Conservation (phyloP, 2,888 invertebrate species). For the Zaprionus obscuricornis region DNA sequence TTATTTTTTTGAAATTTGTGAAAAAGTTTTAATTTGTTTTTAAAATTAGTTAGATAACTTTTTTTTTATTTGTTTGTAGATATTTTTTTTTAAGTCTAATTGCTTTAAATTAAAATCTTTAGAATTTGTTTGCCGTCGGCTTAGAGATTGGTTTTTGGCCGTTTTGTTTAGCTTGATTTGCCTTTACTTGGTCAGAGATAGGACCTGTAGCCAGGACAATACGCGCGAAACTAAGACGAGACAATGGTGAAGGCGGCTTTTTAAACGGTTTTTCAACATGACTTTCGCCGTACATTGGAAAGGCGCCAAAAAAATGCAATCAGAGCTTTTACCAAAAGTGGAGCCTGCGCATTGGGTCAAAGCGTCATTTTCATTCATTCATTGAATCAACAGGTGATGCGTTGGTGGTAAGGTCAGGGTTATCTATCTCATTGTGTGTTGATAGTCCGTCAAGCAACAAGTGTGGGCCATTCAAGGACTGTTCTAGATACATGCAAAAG, state of each 20-base stretch:
- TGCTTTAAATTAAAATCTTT: not conserved
- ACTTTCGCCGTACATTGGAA: slow-evolving; percentile 53
- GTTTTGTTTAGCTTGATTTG: too few relatives aligned
- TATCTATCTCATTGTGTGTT: too few relatives aligned
- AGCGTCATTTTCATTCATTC: slow-evolving; percentile 35
- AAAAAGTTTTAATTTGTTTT: slow-evolving; percentile 28
- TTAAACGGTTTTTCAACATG: slow-evolving; percentile 34
- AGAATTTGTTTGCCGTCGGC: slow-evolving; percentile 23
- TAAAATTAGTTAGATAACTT: slow-evolving; percentile 25
- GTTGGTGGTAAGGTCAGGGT: slow-evolving; percentile 60
- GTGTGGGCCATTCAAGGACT: slow-evolving; percentile 25
- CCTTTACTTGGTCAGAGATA: not conserved
- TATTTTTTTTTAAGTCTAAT: not conserved
- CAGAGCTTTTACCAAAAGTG: slow-evolving; percentile 49
- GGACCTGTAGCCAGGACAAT: slow-evolving; percentile 48
- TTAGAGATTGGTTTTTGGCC: too few relatives aligned
- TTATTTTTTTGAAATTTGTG: not conserved
- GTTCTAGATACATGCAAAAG: slow-evolving; percentile 1
- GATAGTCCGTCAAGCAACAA: slow-evolving; percentile 48
- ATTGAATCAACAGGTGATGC: slow-evolving; percentile 59
- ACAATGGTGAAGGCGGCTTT: slow-evolving; percentile 53
- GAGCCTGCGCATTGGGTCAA: slow-evolving; percentile 34
- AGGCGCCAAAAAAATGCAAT: slow-evolving; percentile 59
- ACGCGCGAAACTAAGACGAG: slow-evolving; percentile 64
- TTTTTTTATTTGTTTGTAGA: not conserved